These are phyloP conservation scores for Virgularia gustaviana DNA, from an alignment of 92 coral and sea anemone genomes.

Conservation along the genomic window DNA sequence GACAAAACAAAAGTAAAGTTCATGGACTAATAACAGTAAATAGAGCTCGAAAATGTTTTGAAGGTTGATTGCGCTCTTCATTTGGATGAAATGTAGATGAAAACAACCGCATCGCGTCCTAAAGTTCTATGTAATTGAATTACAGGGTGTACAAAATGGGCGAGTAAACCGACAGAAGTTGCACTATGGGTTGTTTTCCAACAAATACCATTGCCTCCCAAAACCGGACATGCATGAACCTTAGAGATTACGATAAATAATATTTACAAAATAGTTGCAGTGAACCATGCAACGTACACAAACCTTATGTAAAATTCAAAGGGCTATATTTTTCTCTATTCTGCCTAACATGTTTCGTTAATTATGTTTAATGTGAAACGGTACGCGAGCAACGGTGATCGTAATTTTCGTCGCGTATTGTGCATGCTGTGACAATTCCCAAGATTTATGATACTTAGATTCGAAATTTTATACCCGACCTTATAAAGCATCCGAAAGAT, in stretches of 20 bases:
- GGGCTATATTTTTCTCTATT: not conserved
- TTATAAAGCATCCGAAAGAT: constrained; percentile 22
- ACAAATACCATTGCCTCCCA: too few relatives aligned
- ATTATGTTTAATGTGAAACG: constrained; percentile 32
- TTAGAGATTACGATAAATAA: not conserved
- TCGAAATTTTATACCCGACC: constrained; percentile 36
- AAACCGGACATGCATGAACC: not conserved
- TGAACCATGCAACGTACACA: too few relatives aligned
- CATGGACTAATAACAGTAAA: too few relatives aligned
- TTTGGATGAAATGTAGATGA: too few relatives aligned
- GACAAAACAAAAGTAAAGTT: too few relatives aligned
- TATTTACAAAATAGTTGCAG: not conserved
- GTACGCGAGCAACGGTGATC: constrained; percentile 9
- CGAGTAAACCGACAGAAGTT: too few relatives aligned
- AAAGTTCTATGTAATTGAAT: too few relatives aligned
- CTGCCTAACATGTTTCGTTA: constrained; percentile 16
- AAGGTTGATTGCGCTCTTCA: too few relatives aligned
- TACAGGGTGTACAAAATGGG: too few relatives aligned
- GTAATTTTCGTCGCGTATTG: constrained; percentile 38
- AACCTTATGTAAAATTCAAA: not conserved
- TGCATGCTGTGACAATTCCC: constrained; percentile 32
- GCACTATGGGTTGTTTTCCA: too few relatives aligned
- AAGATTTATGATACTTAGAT: constrained; percentile 41
- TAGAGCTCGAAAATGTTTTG: too few relatives aligned
- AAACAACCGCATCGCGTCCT: not conserved